phyloP scores from a whole-genome alignment of 2,113 vertebrate species.

The Rhinoderma darwinii region DNA sequence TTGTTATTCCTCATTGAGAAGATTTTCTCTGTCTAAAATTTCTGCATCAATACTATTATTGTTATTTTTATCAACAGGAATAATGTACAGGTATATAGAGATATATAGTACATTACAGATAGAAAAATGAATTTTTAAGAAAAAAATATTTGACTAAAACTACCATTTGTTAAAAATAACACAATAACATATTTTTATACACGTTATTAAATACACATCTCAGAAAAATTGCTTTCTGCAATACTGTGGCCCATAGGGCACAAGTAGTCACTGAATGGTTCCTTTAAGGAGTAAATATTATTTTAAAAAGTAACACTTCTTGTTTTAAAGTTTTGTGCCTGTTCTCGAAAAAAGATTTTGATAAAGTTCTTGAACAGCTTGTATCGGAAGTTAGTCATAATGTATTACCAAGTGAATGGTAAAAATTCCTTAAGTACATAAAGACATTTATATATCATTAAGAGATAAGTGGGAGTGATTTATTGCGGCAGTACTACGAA shows the following conservation, averaged over 20 bases:
- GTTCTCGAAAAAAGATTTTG: neutral
- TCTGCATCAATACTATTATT: too few relatives aligned
- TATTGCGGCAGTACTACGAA: slow-evolving; percentile 43
- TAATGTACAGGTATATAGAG: too few relatives aligned
- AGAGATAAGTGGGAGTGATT: slow-evolving; percentile 57
- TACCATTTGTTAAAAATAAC: too few relatives aligned
- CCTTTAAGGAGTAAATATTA: neutral
- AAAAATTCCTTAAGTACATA: slow-evolving; percentile 51
- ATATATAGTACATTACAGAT: too few relatives aligned
- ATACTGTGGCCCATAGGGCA: neutral
- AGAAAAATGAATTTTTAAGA: too few relatives aligned
- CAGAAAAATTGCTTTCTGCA: too few relatives aligned
- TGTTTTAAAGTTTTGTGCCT: neutral
- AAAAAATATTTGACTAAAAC: too few relatives aligned
- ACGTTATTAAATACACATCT: too few relatives aligned
- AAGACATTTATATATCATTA: slow-evolving; percentile 58
- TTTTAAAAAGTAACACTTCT: neutral
- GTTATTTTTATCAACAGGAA: too few relatives aligned
- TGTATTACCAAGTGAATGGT: slow-evolving; percentile 33
- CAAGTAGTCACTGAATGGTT: neutral
- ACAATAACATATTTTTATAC: too few relatives aligned
- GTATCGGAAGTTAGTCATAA: slow-evolving; percentile 26
- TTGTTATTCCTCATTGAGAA: too few relatives aligned
- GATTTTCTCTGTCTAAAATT: too few relatives aligned
- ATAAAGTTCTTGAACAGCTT: slow-evolving; percentile 30